phyloP scores from a whole-genome alignment of 2,797 vertebrate species.

The Enteromius argenteus region DNA sequence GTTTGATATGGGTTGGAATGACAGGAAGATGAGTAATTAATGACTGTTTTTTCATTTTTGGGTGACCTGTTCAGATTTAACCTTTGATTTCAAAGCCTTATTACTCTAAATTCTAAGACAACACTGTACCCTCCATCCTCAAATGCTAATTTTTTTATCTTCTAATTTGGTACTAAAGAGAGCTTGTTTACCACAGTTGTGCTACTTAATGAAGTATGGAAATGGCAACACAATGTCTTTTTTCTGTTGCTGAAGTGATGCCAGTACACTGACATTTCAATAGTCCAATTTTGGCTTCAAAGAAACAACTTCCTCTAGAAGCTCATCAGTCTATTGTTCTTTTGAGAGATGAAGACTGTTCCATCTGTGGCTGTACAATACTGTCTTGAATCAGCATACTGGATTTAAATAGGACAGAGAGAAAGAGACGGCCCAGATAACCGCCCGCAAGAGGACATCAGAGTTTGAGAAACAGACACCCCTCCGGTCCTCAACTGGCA shows the following conservation, averaged over 20 bases:
- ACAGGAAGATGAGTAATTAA: background rate
- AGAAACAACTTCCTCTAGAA: background rate
- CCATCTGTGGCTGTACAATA: conserved; percentile 11
- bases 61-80: background rate
- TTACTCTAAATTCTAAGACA: background rate
- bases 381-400: background rate
- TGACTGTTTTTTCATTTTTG: background rate
- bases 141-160: background rate
- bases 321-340: conserved; percentile 22
- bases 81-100: background rate
- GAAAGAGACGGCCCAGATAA: conserved; percentile 3
- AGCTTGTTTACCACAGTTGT: conserved; percentile 6
- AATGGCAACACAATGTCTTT: conserved; percentile 25
- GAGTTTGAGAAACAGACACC: conserved; percentile 6
- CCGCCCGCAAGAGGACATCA: background rate
- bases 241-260: conserved; percentile 18
- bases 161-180: background rate
- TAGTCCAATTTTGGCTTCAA: conserved; percentile 28
- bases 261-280: background rate
- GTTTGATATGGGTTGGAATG: background rate
- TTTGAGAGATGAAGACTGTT: conserved; percentile 10
- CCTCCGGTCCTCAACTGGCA: background rate
- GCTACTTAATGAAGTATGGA: conserved; percentile 10
- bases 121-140: background rate
- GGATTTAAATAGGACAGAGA: conserved; percentile 4